Evolutionary conservation across 2,113 vertebrate genomes (phyloP), one percentile per base, ranked within the genome.

Genomic region (Pelodiscus sinensis): DNA sequence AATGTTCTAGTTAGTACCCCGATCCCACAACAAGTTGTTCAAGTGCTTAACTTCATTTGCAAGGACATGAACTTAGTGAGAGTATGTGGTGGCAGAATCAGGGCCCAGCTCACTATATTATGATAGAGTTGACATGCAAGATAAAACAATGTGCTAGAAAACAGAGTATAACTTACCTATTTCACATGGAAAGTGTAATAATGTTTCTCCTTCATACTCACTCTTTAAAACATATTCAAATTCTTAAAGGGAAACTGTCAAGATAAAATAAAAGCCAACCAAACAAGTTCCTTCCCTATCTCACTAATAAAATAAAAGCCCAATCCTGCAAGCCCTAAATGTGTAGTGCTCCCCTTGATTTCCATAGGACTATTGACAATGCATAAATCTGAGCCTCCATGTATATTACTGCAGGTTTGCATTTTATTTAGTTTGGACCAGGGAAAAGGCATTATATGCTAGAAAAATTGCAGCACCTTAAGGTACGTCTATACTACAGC

Each of bases 31-130:
- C 90, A n/a, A 75, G 35, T 86, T 60, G 38, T 24, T 52, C 19
- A 73, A 21, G 35, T 73, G 16, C n/a, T 82, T 92, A 50, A 94
- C 88, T 94, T 85, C 51, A 89, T 51, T 50, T 79, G 78, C n/a
- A 73, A 73, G 19, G 19, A 73, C 31, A 78, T 79, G 65, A 54
- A 90, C 78, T 87, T 29, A 79, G 60, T 50, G 85, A 75, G 44
- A 80, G 88, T 95, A 94, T 83, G 92, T 94, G 82, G 90, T 97
- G 93, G 89, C 57, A 81, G 56, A 90, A 85, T 89, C 92, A 31
- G 14, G 27, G 13, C 13, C 60, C 60, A 11, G 27, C 60, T 84
- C 84, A 89, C 79, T 93, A 84, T 75, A 68, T 86, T 79, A 80
- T 52, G 90, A 65, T 2, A 71, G 60, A 78, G 12, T 65, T 4